These are phyloP conservation scores for Huso huso DNA, from an alignment of 2,797 vertebrate genomes.

Conservation along the genomic window DNA sequence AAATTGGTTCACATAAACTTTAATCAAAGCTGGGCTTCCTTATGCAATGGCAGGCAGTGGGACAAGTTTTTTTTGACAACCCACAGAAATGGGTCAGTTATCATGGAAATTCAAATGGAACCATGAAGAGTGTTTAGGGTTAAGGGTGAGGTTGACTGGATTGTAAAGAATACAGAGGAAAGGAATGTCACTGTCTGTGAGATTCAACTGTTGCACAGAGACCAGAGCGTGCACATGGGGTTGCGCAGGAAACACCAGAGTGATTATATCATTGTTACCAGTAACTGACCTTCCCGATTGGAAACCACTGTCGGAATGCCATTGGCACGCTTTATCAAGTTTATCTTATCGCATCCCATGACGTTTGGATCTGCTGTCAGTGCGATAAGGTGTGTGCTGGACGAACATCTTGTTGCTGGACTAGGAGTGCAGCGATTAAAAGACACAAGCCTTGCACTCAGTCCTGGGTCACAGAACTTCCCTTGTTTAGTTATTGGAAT, in stretches of 20 bases:
- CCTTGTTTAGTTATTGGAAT: no score
- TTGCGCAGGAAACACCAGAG: constrained; percentile 13
- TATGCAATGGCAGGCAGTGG: no score
- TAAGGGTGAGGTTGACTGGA: not conserved
- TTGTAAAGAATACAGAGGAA: not conserved
- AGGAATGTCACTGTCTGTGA: not conserved
- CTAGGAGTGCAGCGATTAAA: no score
- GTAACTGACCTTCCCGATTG: not conserved
- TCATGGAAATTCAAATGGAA: not conserved
- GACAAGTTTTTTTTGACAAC: no score
- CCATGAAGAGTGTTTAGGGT: not conserved
- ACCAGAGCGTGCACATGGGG: not conserved
- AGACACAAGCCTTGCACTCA: no score
- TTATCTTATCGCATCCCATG: not conserved
- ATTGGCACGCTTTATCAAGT: not conserved
- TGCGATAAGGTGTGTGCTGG: no score
- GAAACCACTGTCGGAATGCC: constrained; percentile 3
- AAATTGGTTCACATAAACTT: no score
- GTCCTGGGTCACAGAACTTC: no score
- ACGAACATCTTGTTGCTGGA: no score
- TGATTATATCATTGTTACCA: constrained; percentile 13
- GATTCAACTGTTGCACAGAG: not conserved
- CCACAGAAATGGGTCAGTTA: not conserved
- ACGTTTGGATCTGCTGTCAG: not conserved
- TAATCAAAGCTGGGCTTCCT: no score